Evolutionary conservation across 2,888 invertebrate genomes (phyloP), one percentile per base, ranked within the genome.

Genomic region (Drosophila suboccidentalis): DNA sequence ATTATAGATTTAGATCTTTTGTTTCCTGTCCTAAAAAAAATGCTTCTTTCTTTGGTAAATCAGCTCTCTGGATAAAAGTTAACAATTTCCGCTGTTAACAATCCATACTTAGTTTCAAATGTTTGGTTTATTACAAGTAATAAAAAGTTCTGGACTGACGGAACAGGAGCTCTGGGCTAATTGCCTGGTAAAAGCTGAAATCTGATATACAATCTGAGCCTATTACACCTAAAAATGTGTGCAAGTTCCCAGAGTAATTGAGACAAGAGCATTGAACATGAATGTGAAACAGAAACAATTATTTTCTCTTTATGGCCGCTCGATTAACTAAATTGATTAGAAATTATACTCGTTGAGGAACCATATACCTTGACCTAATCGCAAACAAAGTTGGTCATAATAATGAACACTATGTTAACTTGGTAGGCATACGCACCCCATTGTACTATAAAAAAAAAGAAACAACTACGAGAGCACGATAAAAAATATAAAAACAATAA

Each of bases 241-340:
- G 26, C 39, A 43, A 55, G 78, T 89, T 89, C 89, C 83, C 90
- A 89, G 75, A 62, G 57, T 72, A 71, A 74, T 76, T 57, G 55
- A 72, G 64, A 55, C 69, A 77, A 67, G 66, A 46, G 50, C 50
- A 44, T 41, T 57, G 41, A 69, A 80, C 86, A 83, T 73, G 71
- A 72, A 87, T 89, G 80, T 79, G 73, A 85, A 87, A 72, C 64
- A 68, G 59, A 66, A 58, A 72, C 82, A 90, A 90, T 90, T 87
- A 83, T 87, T 79, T 86, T 83, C 74, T 82, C 78, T 77, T 87
- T 82, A 82, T 61, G 79, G 62, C 64, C 11, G 38, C 15, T 9
- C 17, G 84, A 90, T 87, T 83, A 80, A 73, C 78, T 60, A 76
- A 81, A 88, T 90, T 87, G 89, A 88, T 90, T 90, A 89, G 86